Conservation (phyloP, 2,797 vertebrate genomes). For the Luscinia luscinia region DNA sequence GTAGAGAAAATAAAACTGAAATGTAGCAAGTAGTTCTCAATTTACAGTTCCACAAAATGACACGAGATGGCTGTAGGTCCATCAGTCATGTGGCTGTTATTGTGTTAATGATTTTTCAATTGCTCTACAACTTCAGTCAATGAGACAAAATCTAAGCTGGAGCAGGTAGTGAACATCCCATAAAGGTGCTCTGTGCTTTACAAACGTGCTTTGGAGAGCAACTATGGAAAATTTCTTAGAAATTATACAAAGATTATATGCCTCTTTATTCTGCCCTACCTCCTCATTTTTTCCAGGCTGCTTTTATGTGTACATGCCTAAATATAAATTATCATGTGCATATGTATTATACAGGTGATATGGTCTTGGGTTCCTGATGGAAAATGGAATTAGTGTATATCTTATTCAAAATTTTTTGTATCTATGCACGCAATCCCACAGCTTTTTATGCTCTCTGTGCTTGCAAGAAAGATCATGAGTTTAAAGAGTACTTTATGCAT, state of each 20-base stretch:
- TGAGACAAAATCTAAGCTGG: not conserved
- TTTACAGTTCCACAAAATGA: not conserved
- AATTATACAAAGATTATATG: accelerated
- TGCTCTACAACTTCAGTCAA: not conserved
- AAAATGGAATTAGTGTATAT: not conserved
- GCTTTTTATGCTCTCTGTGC: not conserved
- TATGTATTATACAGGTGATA: not conserved
- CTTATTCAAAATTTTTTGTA: not conserved
- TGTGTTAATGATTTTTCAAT: not conserved
- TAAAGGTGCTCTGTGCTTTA: not conserved
- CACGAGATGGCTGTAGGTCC: not conserved
- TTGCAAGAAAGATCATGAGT: not conserved
- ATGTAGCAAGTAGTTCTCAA: not conserved
- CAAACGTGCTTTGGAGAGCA: not conserved
- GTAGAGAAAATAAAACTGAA: not conserved
- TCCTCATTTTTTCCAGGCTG: not conserved
- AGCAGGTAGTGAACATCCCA: not conserved
- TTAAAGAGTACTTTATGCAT: not conserved
- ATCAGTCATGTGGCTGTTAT: not conserved
- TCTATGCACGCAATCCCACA: not conserved
- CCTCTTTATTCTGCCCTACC: not conserved
- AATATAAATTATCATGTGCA: not conserved
- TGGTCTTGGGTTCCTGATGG: not conserved
- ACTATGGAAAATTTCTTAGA: not conserved
- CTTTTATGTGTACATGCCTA: not conserved